Base-by-base conservation (phyloP, 2,113 vertebrate species). In the Saccopteryx bilineata region DNA sequence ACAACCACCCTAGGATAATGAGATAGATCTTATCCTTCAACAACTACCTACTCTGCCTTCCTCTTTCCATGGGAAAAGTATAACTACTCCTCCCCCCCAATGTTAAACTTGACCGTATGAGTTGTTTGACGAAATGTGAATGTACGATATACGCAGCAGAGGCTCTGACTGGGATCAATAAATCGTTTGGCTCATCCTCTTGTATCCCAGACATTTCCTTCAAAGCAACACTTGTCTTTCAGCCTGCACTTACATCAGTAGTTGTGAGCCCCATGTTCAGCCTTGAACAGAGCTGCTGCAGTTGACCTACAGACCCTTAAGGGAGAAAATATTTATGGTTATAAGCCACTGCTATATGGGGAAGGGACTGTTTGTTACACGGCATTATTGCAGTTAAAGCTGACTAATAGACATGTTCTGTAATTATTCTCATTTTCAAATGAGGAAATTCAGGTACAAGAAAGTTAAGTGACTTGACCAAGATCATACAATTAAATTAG, bases 361-460 rank as follows among this genome's bases (percentile, higher is more conserved):
- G n/a, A 21, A 21, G 46, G 9, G 66, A 14, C 28, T 87, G 9
- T n/a, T 83, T 95, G 52, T 87, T 82, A 93, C 39, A 90, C 8
- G 61, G 71, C 21, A 39, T 71, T 75, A 85, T 26, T 56, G 2
- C n/a, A 89, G 66, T 76, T 71, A 87, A 93, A 82, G 14, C 26
- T 90, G 23, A 95, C 31, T 39, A n/a, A 90, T 15, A 31, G 63
- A n/a, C 17, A 46, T 39, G 33, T 33, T 94, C 18, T 75, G 28
- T 87, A 54, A 18, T 80, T 87, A 80, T 23, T 81, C 15, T 24
- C n/a, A 65, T 87, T 93, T 92, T 75, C 28, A 84, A 23, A 87
- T 63, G 17, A 94, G 18, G 33, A 95, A 78, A 72, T 87, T 93
- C 19, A 91, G 33, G 28, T 48, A 68, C 31, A 95, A 21, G 72